Conservation (phyloP, 2,113 vertebrate species). For the Petrocephalus zakoni region DNA sequence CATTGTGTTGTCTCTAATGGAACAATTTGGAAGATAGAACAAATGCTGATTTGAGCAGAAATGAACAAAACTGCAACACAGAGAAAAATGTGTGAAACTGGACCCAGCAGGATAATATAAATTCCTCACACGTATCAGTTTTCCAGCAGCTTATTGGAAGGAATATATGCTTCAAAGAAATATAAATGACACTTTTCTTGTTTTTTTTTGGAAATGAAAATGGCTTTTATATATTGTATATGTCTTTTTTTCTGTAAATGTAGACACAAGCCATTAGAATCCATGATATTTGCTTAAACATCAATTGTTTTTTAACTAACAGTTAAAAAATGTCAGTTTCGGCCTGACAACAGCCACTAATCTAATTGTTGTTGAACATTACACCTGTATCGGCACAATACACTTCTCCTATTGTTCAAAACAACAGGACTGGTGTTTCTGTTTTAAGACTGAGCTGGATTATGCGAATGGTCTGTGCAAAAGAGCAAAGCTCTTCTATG, state of each 20-base stretch:
- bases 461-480: neutral
- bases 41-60: neutral
- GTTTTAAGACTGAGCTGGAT: neutral
- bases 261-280: neutral
- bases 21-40: neutral
- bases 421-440: neutral
- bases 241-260: neutral
- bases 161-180: neutral
- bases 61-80: neutral
- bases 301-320: neutral
- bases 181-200: neutral
- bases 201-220: neutral
- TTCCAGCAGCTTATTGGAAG: neutral
- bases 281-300: neutral
- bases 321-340: neutral
- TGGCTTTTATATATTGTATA: neutral
- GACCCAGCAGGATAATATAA: neutral
- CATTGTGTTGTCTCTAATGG: neutral
- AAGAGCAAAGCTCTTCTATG: neutral
- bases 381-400: neutral
- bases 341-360: neutral
- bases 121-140: neutral
- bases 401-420: neutral
- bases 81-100: neutral
- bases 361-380: too few species aligned